Evolutionary conservation across 2,888 invertebrate species (phyloP), one percentile per base, ranked within the genome.

Genomic region (Plagodis pulveraria): DNA sequence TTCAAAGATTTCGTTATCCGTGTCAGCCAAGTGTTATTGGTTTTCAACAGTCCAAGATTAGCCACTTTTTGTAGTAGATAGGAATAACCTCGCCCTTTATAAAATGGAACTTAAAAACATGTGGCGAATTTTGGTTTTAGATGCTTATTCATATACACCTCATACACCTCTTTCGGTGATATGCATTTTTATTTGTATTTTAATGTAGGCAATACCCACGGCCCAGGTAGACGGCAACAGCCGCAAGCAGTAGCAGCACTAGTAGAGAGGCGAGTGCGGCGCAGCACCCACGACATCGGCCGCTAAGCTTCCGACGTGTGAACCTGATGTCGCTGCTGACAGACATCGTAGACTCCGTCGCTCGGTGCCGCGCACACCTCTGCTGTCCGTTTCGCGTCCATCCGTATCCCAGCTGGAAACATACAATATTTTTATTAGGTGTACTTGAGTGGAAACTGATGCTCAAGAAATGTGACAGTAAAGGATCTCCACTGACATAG

Each of bases 241-340:
- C 93, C 0, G 91, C 86, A 0, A 93, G 80, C 45, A 98, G 94
- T 36, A 97, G 93, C 66, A 97, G 95, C 64, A 97, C 94, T 51
- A 98, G 94, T 78, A 98, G 95, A 12, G 96, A 96, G 38, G 97
- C 96, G 61, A 97, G 94, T 58, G 98, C 96, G 74, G 96, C 97
- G 86, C 98, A 97, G 75, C 97, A 97, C 74, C 97, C 97, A 78
- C 96, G 95, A 84, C 97, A 96, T 70, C 97, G 96, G 56, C 97
- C 95, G 68, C 96, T 96, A 70, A 97, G 93, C 88, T 97, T 97
- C 76, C 96, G 95, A 54, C 97, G 94, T 11, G 97, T 97, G 87
- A 98, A 98, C 70, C 97, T 94, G 82, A 98, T 97, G 87, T 98
- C 97, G 74, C 97, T 97, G 93, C 97, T 97, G 69, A 97, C 96